Evolutionary conservation across 2,113 vertebrate genomes (phyloP).

Genomic region (Fulica atra): DNA sequence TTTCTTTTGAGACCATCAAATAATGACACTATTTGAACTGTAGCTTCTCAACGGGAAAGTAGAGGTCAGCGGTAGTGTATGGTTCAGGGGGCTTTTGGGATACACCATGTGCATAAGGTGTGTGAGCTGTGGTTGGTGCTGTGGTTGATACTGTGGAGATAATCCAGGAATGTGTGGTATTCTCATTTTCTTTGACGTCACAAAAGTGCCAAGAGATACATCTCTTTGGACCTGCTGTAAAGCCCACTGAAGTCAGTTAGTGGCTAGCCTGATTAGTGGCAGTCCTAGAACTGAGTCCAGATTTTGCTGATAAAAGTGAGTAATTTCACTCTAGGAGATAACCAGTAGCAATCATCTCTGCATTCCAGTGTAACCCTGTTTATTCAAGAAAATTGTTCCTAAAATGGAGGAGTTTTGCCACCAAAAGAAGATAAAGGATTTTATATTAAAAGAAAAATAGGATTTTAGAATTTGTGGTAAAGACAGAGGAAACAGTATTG

Average conservation of each 20-base stretch:
- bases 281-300: neutral
- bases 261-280: neutral
- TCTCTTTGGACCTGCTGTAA: neutral
- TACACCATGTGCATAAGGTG: accelerated
- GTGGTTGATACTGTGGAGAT: neutral
- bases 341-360: neutral
- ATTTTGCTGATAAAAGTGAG: neutral
- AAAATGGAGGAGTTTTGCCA: neutral
- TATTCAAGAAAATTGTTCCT: neutral
- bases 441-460: neutral
- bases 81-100: neutral
- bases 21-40: neutral
- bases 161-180: neutral
- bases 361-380: neutral
- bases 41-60: neutral
- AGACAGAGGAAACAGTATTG: neutral
- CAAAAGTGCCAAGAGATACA: neutral
- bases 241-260: neutral
- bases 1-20: neutral
- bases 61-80: accelerated
- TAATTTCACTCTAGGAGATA: neutral
- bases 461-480: neutral
- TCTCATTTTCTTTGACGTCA: neutral
- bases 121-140: neutral
- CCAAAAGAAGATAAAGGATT: neutral